Evolutionary conservation across 2,888 invertebrate genomes (phyloP).

Genomic region (Metallyticus violacea): DNA sequence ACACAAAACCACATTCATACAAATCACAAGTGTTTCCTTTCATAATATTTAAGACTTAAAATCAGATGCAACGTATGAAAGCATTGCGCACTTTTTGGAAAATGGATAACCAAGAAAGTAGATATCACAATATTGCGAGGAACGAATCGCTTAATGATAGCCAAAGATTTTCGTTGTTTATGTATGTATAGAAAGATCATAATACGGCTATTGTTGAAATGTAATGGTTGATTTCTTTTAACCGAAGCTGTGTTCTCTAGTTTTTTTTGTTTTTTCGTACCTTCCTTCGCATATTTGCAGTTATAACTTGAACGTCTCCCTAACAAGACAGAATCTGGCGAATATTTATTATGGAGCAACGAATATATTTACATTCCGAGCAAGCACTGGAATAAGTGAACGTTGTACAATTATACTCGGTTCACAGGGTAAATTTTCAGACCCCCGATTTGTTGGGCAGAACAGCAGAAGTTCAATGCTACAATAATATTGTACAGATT

Average conservation of each 20-base stretch:
- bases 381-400: not conserved
- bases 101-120: not conserved
- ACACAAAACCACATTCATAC: not conserved
- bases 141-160: not conserved
- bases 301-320: no score
- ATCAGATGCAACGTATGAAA: not conserved
- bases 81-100: not conserved
- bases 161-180: not conserved
- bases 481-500: constrained; percentile 1
- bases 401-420: not conserved
- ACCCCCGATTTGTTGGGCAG: not conserved
- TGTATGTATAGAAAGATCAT: not conserved
- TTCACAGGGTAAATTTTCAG: constrained; percentile 7
- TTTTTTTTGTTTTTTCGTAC: no score
- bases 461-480: not conserved
- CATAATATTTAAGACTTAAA: not conserved
- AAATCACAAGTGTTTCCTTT: not conserved
- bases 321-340: no score
- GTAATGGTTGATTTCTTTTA: not conserved
- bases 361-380: not conserved
- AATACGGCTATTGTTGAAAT: no score
- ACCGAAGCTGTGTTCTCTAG: not conserved
- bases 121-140: not conserved
- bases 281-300: no score
- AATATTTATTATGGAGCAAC: not conserved